Percentiles rank a stretch among this genome's conserved stretches.
These are phyloP conservation scores for Chionoecetes opilio DNA, from an alignment of 1,140 invertebrate genomes.

Conservation along the genomic window DNA sequence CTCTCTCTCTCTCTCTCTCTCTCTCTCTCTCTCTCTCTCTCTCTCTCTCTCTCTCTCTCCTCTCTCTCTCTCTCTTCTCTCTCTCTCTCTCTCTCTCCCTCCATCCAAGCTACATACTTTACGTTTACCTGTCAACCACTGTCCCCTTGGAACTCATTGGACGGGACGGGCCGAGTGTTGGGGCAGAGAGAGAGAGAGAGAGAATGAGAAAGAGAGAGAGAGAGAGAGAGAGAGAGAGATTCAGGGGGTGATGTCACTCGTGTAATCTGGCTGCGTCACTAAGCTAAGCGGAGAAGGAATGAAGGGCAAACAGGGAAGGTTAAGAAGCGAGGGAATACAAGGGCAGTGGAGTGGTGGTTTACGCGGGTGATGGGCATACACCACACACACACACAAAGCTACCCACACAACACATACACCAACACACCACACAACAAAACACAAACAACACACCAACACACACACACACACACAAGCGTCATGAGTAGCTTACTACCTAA, in stretches of 20 bases:
- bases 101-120: no score
- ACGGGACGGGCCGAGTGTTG: not conserved
- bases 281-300: not conserved
- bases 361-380: not conserved
- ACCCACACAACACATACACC: constrained; percentile 18
- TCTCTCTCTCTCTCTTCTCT: no score
- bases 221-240: no score
- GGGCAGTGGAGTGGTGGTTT: not conserved
- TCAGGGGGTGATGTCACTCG: not conserved
- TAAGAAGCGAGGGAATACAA: not conserved
- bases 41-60: no score
- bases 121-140: no score
- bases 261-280: not conserved
- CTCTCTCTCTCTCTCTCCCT: no score
- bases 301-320: not conserved
- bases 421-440: no score
- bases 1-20: no score
- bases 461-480: not conserved
- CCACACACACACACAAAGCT: not conserved
- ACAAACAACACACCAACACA: constrained; percentile 9
- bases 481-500: no score
- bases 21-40: no score
- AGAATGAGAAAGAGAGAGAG: no score
- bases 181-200: no score
- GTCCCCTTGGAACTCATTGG: not conserved